phyloP scores from a whole-genome alignment of 2,113 vertebrate genomes.

The Nipponia nippon region DNA sequence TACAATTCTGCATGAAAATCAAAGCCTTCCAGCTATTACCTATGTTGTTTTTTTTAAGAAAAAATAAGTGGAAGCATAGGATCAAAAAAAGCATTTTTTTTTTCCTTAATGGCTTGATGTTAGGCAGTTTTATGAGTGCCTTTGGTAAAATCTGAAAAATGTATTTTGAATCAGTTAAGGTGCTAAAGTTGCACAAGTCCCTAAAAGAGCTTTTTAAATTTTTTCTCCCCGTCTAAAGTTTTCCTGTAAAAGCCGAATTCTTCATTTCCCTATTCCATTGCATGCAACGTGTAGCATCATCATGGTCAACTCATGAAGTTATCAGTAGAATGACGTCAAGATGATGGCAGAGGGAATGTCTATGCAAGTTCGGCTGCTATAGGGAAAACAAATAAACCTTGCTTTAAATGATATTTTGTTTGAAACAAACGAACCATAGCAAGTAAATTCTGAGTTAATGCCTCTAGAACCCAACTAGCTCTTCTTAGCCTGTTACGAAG shows the following conservation, averaged over 20 bases:
- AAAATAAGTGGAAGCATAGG: not conserved
- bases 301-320: conserved; percentile 46
- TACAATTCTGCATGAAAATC: not conserved
- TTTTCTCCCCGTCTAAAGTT: not conserved
- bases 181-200: not conserved
- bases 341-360: conserved; percentile 4
- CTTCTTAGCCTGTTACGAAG: not conserved
- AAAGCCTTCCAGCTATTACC: not conserved
- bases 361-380: conserved; percentile 1
- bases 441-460: conserved; percentile 22
- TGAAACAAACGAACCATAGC: not conserved
- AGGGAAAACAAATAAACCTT: conserved; percentile 44
- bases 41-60: not conserved
- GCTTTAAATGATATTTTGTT: conserved; percentile 25
- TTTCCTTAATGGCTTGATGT: not conserved
- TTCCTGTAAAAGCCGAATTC: not conserved
- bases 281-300: not conserved
- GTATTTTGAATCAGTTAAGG: not conserved
- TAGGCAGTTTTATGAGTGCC: not conserved
- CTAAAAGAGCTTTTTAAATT: not conserved
- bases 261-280: conserved; percentile 1
- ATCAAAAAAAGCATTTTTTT: not conserved
- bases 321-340: not conserved
- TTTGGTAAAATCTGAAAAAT: not conserved
- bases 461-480: not conserved